Conservation (phyloP, 2,888 invertebrate genomes). For the Cerastis leucographa region DNA sequence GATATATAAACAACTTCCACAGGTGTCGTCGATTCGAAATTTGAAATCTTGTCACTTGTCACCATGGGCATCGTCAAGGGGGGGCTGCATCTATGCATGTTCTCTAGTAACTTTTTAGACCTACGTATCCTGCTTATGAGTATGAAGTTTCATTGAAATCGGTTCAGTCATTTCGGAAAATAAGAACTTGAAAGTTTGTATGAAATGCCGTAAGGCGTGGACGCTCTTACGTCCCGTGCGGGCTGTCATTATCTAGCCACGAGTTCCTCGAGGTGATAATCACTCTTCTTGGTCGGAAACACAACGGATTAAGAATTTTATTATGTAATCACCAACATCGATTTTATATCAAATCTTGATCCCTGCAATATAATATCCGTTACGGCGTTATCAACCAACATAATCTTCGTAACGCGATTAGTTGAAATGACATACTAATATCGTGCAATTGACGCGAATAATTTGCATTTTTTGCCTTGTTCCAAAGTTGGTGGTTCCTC, state of each 20-base stretch:
- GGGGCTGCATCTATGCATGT: no score
- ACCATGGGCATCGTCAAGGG: no score
- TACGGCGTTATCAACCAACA: conserved; percentile 14
- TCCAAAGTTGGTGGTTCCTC: not conserved
- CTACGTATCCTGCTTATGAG: no score
- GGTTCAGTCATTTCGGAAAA: no score
- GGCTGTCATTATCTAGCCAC: not conserved
- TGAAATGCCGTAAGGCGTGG: no score
- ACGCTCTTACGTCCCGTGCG: not conserved
- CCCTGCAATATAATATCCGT: conserved; percentile 30
- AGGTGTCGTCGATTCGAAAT: no score
- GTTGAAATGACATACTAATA: not conserved
- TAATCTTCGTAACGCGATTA: conserved; percentile 22
- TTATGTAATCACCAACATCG: conserved; percentile 10
- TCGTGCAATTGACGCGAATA: not conserved
- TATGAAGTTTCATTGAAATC: no score
- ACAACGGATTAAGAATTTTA: conserved; percentile 28
- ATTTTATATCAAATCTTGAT: conserved; percentile 29
- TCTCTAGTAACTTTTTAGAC: no score
- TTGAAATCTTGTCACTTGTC: no score
- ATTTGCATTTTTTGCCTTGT: not conserved
- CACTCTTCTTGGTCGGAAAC: not conserved
- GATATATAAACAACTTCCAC: no score
- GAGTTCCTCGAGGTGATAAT: not conserved
- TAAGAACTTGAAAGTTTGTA: no score